Conservation (phyloP, 2,113 vertebrate genomes). For the Salvelinus alpinus region DNA sequence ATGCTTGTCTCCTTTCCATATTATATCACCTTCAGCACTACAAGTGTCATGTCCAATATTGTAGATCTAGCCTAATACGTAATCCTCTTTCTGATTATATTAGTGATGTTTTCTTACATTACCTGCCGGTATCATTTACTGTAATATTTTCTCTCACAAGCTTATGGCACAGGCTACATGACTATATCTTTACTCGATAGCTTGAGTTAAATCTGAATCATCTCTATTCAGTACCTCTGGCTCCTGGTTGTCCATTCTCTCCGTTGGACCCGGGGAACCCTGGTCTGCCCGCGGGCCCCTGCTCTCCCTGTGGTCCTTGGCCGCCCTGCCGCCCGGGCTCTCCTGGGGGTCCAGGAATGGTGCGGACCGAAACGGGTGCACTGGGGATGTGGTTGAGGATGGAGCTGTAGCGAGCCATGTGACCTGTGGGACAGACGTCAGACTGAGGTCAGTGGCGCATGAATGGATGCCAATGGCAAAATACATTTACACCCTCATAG, state of each 20-base stretch:
- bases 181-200: too few species aligned
- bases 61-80: too few species aligned
- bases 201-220: too few species aligned
- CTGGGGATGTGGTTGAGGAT: constrained; percentile 91
- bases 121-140: too few species aligned
- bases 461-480: not conserved
- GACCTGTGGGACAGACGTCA: constrained; percentile 70
- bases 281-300: constrained; percentile 87
- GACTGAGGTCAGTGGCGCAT: not conserved
- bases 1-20: not conserved
- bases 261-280: constrained; percentile 92
- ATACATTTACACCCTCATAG: not conserved
- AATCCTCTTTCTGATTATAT: too few species aligned
- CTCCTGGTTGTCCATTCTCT: constrained; percentile 88
- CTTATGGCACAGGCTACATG: too few species aligned
- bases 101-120: too few species aligned
- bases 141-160: too few species aligned
- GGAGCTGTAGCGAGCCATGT: constrained; percentile 91
- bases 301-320: constrained; percentile 87
- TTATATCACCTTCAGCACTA: too few species aligned
- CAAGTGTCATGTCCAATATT: too few species aligned
- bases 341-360: constrained; percentile 87
- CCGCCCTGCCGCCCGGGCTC: constrained; percentile 86
- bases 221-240: constrained; percentile 74
- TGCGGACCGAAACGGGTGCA: constrained; percentile 83